Base-by-base conservation (phyloP, 2,888 invertebrate genomes). In the Drosophila neonasuta region DNA sequence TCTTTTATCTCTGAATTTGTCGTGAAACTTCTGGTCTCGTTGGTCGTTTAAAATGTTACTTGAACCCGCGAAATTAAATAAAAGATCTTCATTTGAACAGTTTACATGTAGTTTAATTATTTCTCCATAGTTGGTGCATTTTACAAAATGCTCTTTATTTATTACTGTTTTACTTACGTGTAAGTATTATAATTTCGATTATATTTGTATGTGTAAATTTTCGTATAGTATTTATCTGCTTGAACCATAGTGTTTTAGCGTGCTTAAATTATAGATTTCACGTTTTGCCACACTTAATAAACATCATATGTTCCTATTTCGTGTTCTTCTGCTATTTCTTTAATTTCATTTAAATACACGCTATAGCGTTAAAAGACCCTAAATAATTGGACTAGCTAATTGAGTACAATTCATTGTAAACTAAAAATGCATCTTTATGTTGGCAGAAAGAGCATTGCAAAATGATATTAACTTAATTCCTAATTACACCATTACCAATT, bases 11-110 rank as follows among this genome's bases (percentile, higher is more conserved):
- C 36, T 49, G 50, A 58, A 77, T 73, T 77, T 80, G 84, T 48
- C 79, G 70, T 81, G 80, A 86, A 80, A 69, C 80, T 78, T 71
- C 50, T 72, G 79, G 39, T 81, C 78, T 64, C 65, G 46, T 59
- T 55, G 32, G n/a, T 51, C 29, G 24, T 17, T 45, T 36, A 48
- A 65, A 44, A 24, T 34, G 3, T 34, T 46, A 52, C 42, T 30
- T 8, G 8, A 5, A 36, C 29, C 60, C 49, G 46, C 29, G 17
- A 10, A 10, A 11, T 24, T 32, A 52, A 68, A 60, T 67, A 36
- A 68, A 69, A 63, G 13, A 34, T 42, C n/a, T 13, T 42, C 30
- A 24, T 60, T 66, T 70, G 54, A 60, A 63, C 67, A 59, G 58
- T 67, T 74, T 67, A 62, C 62, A 70, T 74, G 49, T 57, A 62